These are phyloP conservation scores for Noctilio leporinus DNA, from an alignment of 2,113 vertebrate species.

Conservation along the genomic window DNA sequence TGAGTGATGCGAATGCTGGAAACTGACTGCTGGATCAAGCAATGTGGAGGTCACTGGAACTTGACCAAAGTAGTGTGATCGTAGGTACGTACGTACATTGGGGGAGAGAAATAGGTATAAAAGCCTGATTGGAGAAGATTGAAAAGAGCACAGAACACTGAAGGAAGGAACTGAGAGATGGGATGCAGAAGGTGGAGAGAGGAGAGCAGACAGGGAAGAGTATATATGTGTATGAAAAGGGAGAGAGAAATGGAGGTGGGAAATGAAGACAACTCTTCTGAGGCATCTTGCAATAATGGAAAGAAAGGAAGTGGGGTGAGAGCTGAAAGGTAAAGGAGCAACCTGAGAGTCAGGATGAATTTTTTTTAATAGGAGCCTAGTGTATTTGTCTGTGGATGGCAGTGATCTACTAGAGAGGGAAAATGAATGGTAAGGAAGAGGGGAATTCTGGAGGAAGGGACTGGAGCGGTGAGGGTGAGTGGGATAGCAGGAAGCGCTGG, in stretches of 20 bases:
- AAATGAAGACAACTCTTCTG: background rate
- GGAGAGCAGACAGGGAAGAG: background rate
- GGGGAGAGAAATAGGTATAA: background rate
- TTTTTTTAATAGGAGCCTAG: background rate
- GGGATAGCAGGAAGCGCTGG: background rate
- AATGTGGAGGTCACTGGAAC: background rate
- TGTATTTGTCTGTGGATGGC: background rate
- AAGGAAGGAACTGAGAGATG: background rate
- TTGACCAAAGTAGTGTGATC: background rate
- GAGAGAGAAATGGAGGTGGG: background rate
- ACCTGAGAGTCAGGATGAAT: background rate
- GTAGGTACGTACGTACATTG: background rate
- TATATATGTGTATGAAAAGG: background rate
- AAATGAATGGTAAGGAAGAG: background rate
- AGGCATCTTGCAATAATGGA: background rate
- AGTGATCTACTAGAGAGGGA: background rate
- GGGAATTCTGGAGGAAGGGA: background rate
- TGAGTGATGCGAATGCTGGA: background rate
- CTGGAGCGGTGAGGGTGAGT: background rate
- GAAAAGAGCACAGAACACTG: background rate
- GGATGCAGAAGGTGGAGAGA: fast-evolving
- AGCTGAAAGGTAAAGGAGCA: background rate
- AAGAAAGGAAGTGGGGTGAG: background rate
- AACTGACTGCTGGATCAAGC: background rate
- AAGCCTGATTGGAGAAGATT: background rate